Evolutionary conservation across 2,888 invertebrate genomes (phyloP), one percentile per base, ranked within the genome.

Genomic region (Drosophila longiperda): DNA sequence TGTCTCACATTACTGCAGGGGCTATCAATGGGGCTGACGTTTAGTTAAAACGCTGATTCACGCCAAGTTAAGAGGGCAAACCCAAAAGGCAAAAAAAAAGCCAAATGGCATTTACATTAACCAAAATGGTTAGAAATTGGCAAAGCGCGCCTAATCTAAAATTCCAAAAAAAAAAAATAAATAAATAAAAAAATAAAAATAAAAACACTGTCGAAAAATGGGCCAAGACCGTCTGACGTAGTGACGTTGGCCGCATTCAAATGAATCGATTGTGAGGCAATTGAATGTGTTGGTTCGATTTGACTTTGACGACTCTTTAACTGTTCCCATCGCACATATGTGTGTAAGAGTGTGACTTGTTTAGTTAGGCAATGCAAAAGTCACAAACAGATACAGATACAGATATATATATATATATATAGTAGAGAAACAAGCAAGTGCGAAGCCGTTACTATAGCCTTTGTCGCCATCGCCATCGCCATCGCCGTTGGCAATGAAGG

Each of bases 181-280:
- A n/a, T n/a, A 15, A 26, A 36, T n/a, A 67, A 48, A 50, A 26
- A 23, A n/a, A 61, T 8, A 15, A 11, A 15, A 26, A 36, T n/a
- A 67, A 48, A 50, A 26, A 23, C 8, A 23, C 15, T 20, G n/a
- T 34, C 49, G 36, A 33, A 59, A 83, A 80, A 88, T 73, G 63
- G 89, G 85, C 85, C 89, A 87, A 84, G 85, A 89, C 65, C 80
- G 54, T 38, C 53, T n/a, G n/a, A 38, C 60, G 42, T 55, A 50
- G 29, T 48, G 61, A 71, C 66, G 66, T 58, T 65, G 71, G 26
- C 45, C 70, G 82, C 79, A 83, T 88, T 85, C 78, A 85, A 83
- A 83, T 83, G 69, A 79, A 73, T 61, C 69, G 67, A 71, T 74
- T 79, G 75, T 61, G 48, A 54, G 52, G 67, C 63, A 70, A 80